Base-by-base conservation (phyloP, 2,888 invertebrate genomes). In the Omphaloscelis lunosa region DNA sequence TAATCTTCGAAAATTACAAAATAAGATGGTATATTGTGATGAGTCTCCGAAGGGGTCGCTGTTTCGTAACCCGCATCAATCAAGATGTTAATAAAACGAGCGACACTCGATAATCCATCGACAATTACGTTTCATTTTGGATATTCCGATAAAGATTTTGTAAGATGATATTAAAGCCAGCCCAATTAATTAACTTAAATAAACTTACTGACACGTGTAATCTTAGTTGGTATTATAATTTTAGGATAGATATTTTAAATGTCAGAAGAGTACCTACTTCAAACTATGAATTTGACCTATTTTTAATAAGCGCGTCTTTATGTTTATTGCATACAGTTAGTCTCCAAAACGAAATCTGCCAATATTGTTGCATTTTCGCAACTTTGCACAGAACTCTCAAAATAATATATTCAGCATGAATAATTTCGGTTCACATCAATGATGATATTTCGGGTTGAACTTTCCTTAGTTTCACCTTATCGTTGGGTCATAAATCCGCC, bases 1-100 rank as follows among this genome's bases (percentile, higher is more conserved):
- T 89, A 90, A 89, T 86, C 85, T 86, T 86, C 75, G 27, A 66
- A 78, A 77, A 85, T 92, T 91, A 89, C 88, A 87, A 89, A 85
- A 86, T 87, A 75, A 80, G 67, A 68, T 72, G 85, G 87, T 87
- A 83, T 82, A 88, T 90, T 89, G 82, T 86, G 82, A 84, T 88
- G 70, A 70, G 61, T 45, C 23, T 87, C 85, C 80, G 80, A 82
- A 90, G 90, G 87, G 90, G 90, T 88, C 87, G 77, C 75, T 76
- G 78, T 93, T 90, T 88, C 89, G 81, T 74, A 92, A 93, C 82
- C 61, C 71, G 77, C 77, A 88, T 91, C 85, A 89, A 91, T 92
- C 90, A 89, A 88, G 77, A 85, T 84, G 86, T 83, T 87, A 88
- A 86, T 87, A 84, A 82, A 87, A 74, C 56, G 51, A 63, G 34